phyloP scores from a whole-genome alignment of 2,113 vertebrate genomes.

The Azemiops feae region DNA sequence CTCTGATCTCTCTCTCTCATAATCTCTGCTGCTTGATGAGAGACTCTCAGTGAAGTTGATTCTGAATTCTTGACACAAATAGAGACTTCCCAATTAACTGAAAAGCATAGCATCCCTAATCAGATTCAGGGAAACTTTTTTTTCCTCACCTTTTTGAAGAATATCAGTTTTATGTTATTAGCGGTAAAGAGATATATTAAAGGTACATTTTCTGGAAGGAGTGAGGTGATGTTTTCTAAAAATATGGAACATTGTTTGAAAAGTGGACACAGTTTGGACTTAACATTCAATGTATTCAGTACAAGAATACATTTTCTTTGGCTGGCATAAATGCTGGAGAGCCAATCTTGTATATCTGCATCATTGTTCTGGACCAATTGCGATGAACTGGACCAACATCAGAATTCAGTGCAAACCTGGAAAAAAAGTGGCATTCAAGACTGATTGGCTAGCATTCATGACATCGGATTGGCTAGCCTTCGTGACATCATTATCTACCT shows the following conservation, averaged over 20 bases:
- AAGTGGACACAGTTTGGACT: background rate
- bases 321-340: background rate
- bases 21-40: background rate
- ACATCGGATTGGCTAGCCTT: background rate
- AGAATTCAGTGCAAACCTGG: background rate
- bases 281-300: background rate
- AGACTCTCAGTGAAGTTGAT: conserved; percentile 36
- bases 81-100: conserved; percentile 32
- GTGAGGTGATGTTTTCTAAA: background rate
- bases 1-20: conserved; percentile 23
- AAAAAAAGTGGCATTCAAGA: background rate
- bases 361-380: background rate
- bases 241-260: background rate
- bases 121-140: background rate
- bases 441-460: background rate
- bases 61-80: conserved; percentile 23
- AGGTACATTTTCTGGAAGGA: background rate
- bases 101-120: background rate
- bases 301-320: background rate
- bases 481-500: background rate
- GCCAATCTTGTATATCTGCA: background rate
- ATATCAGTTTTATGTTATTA: background rate
- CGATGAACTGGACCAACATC: background rate
- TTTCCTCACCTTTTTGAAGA: background rate
- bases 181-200: background rate